Base-by-base conservation (phyloP, 2,113 vertebrate genomes). In the Neopipo cinnamomea region DNA sequence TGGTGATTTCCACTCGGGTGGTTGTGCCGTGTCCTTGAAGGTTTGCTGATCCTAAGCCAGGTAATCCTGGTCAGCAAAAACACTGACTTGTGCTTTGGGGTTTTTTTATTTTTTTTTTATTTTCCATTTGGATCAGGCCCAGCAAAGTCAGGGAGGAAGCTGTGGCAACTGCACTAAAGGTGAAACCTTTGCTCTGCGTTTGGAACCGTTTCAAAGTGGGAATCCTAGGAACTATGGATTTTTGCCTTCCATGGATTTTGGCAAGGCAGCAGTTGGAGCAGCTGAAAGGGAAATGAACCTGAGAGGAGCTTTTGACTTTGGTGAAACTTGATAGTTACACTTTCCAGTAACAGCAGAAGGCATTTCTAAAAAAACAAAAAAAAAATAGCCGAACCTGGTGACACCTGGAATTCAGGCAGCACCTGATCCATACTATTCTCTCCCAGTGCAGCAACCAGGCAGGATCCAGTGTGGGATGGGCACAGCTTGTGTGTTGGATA, bases 11-110 rank as follows among this genome's bases (percentile, higher is more conserved):
- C 50, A 62, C 46, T 56, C 3, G 0, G 19, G 12, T 65, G 44
- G 67, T 73, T 66, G 7, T 3, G 15, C 41, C 0, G 0, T 85
- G 91, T 76, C 82, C 91, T 91, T 96, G 92, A 68, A 89, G 70
- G 59, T 14, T 93, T 93, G 85, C 82, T 79, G 79, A 66, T 83
- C 2, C 42, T 44, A 22, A 55, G 41, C 27, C 5, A 1, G 59
- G 61, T 89, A 70, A 87, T 77, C 65, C 80, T 91, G 68, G 72
- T 91, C 93, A 91, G 89, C 89, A 94, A 52, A 94, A 91, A 5
- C 22, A 28, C 42, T 8, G 2, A 9, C 33, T 77, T 76, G 19
- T 21, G 42, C 12, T 91, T 75, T 33, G 35, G 23, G 3, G 5
- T 49, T 4, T 35, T 24, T 49, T 49, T 27, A n/a, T 50, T 50